These are phyloP conservation scores for Pogona vitticeps DNA, from an alignment of 2,113 vertebrate genomes.

Conservation along the genomic window DNA sequence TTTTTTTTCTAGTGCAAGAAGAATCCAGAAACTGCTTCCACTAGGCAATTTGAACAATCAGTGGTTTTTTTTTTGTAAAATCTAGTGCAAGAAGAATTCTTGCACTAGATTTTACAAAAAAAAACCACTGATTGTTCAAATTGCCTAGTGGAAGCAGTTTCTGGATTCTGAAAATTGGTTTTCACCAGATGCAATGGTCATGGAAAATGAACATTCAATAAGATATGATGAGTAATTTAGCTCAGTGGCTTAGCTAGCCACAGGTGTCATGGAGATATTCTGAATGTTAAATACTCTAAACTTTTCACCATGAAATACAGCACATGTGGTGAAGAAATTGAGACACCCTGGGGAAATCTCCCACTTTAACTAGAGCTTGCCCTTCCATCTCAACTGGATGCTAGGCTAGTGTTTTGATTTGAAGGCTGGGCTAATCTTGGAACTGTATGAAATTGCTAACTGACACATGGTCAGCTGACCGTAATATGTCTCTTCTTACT, in stretches of 20 bases:
- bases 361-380: not conserved
- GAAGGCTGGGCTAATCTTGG: not conserved
- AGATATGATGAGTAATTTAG: not conserved
- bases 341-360: not conserved
- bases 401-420: not conserved
- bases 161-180: not conserved
- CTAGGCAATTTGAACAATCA: not conserved
- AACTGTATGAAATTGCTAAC: not conserved
- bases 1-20: too few relatives aligned
- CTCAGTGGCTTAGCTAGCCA: slow-evolving; percentile 7
- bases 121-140: not conserved
- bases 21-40: not conserved
- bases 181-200: too few relatives aligned
- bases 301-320: slow-evolving; percentile 18
- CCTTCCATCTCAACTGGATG: not conserved
- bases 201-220: not conserved
- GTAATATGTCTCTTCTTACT: not conserved
- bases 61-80: too few relatives aligned
- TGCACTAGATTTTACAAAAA: not conserved
- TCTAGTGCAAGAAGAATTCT: not conserved
- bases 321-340: not conserved
- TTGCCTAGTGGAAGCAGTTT: not conserved
- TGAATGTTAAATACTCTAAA: not conserved
- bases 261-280: slow-evolving; percentile 18
- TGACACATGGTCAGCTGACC: not conserved